phyloP scores from a whole-genome alignment of 2,888 invertebrate genomes.

The Noctua janthina region DNA sequence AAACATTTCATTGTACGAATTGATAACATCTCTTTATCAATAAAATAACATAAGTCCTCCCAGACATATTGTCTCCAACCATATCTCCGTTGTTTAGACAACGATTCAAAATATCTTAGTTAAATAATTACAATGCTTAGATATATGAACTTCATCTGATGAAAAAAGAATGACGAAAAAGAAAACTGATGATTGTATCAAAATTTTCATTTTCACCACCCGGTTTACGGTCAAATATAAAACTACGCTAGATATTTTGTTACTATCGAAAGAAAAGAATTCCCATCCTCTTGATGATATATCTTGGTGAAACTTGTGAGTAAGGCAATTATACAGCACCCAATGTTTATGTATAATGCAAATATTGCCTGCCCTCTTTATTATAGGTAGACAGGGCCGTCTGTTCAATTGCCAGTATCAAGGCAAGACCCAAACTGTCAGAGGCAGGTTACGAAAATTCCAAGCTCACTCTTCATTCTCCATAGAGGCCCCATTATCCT shows the following conservation, averaged over 20 bases:
- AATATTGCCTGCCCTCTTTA: neutral
- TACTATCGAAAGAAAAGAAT: neutral
- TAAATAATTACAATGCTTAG: slow-evolving; percentile 11
- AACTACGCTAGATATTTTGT: neutral
- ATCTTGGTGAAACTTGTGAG: neutral
- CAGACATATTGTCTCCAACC: slow-evolving; percentile 42
- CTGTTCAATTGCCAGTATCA: neutral
- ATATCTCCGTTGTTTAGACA: slow-evolving; percentile 44
- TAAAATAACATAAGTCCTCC: slow-evolving; percentile 22
- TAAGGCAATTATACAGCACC: neutral
- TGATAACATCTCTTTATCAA: slow-evolving; percentile 29
- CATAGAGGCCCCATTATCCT: neutral
- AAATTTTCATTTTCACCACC: neutral
- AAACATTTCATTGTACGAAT: slow-evolving; percentile 14
- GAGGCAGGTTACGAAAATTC: neutral
- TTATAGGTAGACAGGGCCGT: slow-evolving; percentile 1
- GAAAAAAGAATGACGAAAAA: neutral
- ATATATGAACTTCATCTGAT: neutral
- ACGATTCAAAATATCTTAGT: slow-evolving; percentile 14
- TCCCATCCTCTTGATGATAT: too few species aligned
- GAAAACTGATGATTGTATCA: neutral
- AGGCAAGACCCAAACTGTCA: neutral
- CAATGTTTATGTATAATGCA: neutral
- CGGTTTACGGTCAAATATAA: neutral
- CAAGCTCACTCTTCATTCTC: neutral